phyloP scores from a whole-genome alignment of 2,888 invertebrate genomes.

The Silvanus unidentatus region DNA sequence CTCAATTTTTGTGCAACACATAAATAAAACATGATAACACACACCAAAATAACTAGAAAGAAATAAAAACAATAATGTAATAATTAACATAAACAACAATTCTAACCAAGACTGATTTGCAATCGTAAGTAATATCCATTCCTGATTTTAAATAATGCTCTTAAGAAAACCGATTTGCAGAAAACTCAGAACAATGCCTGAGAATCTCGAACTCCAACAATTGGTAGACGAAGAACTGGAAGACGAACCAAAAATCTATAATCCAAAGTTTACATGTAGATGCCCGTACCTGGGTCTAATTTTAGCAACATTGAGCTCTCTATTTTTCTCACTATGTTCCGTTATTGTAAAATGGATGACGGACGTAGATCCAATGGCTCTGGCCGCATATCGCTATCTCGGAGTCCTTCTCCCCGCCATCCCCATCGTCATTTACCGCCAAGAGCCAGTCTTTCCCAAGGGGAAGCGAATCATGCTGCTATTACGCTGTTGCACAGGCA shows the following conservation, averaged over 20 bases:
- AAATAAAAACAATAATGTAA: too few relatives aligned
- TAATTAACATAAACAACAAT: too few relatives aligned
- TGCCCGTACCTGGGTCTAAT: conserved; percentile 79
- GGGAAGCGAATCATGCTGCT: conserved; percentile 73
- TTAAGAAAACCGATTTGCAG: neutral
- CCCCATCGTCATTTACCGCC: conserved; percentile 76
- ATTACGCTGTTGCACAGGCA: conserved; percentile 78
- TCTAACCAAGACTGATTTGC: too few relatives aligned
- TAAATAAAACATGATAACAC: too few relatives aligned
- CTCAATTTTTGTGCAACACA: too few relatives aligned
- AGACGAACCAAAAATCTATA: conserved; percentile 36
- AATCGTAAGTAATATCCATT: conserved; percentile 4
- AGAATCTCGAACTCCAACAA: conserved; percentile 74
- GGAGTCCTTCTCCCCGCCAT: conserved; percentile 81
- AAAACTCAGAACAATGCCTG: conserved; percentile 53
- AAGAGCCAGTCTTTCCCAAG: conserved; percentile 71
- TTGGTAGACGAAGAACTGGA: conserved; percentile 58
- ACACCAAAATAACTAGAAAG: too few relatives aligned
- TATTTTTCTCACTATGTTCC: conserved; percentile 86
- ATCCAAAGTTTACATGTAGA: conserved; percentile 43
- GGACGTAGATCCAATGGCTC: conserved; percentile 80
- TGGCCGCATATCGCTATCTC: conserved; percentile 81
- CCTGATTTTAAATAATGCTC: conserved; percentile 2
- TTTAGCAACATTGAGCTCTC: conserved; percentile 77
- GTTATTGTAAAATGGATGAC: conserved; percentile 86